These are phyloP conservation scores for Cervus canadensis DNA, from an alignment of 2,113 vertebrate species.

Conservation along the genomic window DNA sequence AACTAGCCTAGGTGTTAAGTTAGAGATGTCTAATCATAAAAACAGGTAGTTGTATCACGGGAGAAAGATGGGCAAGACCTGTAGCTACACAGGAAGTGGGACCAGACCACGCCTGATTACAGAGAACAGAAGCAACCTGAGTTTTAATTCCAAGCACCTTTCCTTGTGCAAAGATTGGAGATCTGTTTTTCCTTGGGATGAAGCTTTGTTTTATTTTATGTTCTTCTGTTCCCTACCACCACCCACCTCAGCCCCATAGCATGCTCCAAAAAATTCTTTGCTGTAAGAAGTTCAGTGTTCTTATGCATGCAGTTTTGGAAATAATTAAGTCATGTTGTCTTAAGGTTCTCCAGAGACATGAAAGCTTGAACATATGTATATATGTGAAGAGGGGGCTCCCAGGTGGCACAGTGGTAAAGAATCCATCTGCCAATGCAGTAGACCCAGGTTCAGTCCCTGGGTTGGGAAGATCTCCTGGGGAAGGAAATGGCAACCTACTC, in stretches of 20 bases:
- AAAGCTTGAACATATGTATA: neutral
- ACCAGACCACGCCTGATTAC: accelerated
- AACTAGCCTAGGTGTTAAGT: neutral
- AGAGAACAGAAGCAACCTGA: neutral
- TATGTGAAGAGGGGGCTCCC: neutral
- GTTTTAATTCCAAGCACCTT: neutral
- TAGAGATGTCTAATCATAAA: neutral
- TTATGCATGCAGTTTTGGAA: neutral
- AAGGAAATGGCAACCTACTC: neutral
- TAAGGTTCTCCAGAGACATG: neutral
- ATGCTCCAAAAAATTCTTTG: neutral
- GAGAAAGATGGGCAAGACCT: neutral
- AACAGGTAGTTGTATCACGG: neutral
- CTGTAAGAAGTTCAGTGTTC: neutral
- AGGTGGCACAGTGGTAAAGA: neutral
- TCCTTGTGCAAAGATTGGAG: too few relatives aligned
- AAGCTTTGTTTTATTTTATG: neutral
- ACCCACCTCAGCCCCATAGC: neutral
- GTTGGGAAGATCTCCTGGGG: neutral
- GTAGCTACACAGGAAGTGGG: neutral
- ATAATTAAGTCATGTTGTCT: neutral
- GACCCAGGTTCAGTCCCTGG: neutral
- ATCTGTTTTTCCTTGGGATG: neutral
- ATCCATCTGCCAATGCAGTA: neutral
- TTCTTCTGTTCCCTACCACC: neutral